These are phyloP conservation scores for Odontocolon sp. DNA, from an alignment of 2,888 invertebrate genomes.

Conservation along the genomic window DNA sequence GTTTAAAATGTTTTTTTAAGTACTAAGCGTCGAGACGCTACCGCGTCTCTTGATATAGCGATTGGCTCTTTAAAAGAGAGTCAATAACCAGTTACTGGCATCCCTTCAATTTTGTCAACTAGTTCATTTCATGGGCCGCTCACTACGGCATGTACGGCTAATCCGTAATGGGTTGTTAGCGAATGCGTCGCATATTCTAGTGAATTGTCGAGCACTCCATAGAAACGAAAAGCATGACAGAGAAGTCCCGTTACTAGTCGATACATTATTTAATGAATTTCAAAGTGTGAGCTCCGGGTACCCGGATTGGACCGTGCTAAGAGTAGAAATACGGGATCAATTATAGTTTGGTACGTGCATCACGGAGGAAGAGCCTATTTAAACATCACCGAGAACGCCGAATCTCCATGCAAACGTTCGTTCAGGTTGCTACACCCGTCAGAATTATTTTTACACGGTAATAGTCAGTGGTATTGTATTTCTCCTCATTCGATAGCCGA, in stretches of 20 bases:
- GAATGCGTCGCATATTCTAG: no score
- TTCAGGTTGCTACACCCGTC: background rate
- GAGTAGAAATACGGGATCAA: background rate
- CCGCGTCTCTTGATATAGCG: background rate
- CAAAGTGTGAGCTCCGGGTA: constrained; percentile 1
- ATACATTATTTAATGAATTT: constrained; percentile 32
- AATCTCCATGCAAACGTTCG: background rate
- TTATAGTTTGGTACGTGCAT: constrained; percentile 13
- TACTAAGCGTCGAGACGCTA: background rate
- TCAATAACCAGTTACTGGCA: no score
- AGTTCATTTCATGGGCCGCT: no score
- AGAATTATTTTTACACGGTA: constrained; percentile 16
- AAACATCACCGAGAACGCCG: constrained; percentile 3
- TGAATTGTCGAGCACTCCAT: no score
- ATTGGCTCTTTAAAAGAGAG: no score
- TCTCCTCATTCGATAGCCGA: background rate
- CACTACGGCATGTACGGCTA: no score
- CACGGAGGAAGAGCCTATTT: constrained; percentile 29
- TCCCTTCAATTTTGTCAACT: no score
- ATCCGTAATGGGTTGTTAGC: no score
- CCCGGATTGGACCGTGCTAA: background rate
- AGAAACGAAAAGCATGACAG: background rate
- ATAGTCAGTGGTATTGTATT: constrained; percentile 16
- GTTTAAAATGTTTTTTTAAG: no score
- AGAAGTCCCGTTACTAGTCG: background rate